Evolutionary conservation across 2,113 vertebrate species (phyloP).

Genomic region (Protobothrops mucrosquamatus): DNA sequence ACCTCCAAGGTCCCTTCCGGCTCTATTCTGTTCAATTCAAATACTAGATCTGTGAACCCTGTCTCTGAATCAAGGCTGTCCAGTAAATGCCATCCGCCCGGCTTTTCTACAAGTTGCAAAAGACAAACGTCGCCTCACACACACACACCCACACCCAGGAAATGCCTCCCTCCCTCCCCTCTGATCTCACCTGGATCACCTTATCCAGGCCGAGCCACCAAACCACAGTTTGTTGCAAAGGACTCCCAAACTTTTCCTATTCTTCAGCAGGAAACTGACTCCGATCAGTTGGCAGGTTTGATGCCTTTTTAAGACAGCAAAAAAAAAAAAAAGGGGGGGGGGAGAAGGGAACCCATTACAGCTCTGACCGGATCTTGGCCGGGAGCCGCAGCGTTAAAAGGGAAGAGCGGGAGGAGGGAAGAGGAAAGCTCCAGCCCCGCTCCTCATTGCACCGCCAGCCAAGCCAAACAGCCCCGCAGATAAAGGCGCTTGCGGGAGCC

Average conservation of each 20-base stretch:
- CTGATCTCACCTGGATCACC: neutral
- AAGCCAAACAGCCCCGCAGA: neutral
- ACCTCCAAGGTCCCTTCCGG: too few relatives aligned
- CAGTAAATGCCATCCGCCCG: neutral
- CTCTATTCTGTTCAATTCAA: too few relatives aligned
- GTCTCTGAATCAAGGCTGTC: neutral
- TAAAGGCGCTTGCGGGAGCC: neutral
- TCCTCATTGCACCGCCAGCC: neutral
- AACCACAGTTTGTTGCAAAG: neutral
- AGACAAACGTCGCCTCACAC: too few relatives aligned
- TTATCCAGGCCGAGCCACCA: neutral
- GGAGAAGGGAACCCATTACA: too few relatives aligned
- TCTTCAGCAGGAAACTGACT: neutral
- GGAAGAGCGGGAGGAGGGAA: neutral
- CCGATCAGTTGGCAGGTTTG: neutral
- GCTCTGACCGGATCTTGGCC: neutral
- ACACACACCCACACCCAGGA: neutral
- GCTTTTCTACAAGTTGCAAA: neutral
- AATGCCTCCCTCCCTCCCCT: neutral
- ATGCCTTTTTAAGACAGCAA: neutral
- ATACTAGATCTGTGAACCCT: neutral
- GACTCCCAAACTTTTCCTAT: neutral
- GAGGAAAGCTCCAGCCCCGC: neutral
- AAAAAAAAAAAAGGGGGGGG: fast-evolving
- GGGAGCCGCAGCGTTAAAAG: neutral